A percentile compares a stretch with the other conserved stretches of the same genome.
These are phyloP conservation scores for Neofelis nebulosa DNA, from an alignment of 2,113 vertebrate species.

Conservation along the genomic window DNA sequence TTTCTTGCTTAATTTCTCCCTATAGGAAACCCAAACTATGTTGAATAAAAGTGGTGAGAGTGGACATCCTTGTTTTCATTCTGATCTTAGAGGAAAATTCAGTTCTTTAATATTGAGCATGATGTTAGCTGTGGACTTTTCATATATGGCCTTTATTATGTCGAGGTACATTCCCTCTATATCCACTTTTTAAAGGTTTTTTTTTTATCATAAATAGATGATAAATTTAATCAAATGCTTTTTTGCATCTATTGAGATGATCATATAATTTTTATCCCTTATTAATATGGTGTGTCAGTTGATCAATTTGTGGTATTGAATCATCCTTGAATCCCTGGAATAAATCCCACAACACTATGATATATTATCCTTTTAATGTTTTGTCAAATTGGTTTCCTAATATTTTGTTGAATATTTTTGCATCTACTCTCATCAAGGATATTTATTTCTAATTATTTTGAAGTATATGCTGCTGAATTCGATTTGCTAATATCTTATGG, in stretches of 20 bases:
- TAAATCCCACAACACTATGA: background rate
- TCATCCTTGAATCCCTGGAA: background rate
- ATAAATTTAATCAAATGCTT: background rate
- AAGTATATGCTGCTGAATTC: background rate
- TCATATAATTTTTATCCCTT: background rate
- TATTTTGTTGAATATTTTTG: background rate
- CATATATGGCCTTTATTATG: background rate
- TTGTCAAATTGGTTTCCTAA: background rate
- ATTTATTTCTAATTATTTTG: background rate
- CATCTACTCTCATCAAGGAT: background rate
- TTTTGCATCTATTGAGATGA: background rate
- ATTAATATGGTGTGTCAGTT: background rate
- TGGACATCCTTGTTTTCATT: background rate
- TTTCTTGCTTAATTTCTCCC: background rate
- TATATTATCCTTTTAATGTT: background rate
- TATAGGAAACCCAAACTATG: background rate
- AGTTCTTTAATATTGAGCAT: background rate
- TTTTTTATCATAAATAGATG: background rate
- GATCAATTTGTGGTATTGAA: background rate
- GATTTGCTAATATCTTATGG: too few species aligned
- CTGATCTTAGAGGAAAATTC: background rate
- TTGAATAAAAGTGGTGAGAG: background rate
- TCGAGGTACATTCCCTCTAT: background rate
- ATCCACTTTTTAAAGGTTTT: background rate
- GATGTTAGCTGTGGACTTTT: background rate